A percentile compares a stretch with the other conserved stretches of the same genome.
Evolutionary conservation across 1,140 invertebrate genomes (phyloP).

Genomic region (Danaus melanippus): DNA sequence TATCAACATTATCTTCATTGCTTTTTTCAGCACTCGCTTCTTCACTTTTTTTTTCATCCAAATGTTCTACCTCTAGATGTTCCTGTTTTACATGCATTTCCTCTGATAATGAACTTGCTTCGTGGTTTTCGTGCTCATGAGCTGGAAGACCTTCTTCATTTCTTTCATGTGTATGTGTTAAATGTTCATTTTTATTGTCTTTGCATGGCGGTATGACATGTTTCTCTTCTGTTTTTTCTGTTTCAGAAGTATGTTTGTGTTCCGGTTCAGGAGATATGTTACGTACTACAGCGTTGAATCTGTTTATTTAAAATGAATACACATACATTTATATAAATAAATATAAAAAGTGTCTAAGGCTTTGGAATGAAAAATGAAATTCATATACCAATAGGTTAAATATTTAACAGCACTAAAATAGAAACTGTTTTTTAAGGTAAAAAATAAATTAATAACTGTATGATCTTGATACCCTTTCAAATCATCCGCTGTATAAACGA

Average conservation of each 20-base stretch:
- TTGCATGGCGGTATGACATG: constrained; percentile 27
- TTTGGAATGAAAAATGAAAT: too few species aligned
- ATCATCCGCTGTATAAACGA: constrained; percentile 81
- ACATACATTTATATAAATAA: not conserved
- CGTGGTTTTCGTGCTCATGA: constrained; percentile 6
- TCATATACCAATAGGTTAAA: too few species aligned
- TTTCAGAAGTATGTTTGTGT: constrained; percentile 10
- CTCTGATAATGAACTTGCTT: constrained; percentile 7
- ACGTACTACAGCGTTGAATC: constrained; percentile 58
- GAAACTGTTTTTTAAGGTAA: too few species aligned
- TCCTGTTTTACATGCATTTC: constrained; percentile 3
- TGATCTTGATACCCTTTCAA: constrained; percentile 72
- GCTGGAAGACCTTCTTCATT: constrained; percentile 30
- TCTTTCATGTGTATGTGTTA: constrained; percentile 11
- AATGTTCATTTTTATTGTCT: constrained; percentile 35
- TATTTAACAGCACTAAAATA: too few species aligned
- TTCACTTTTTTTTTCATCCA: constrained; percentile 16
- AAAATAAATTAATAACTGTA: constrained; percentile 1
- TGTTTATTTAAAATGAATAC: constrained; percentile 16
- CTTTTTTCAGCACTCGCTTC: constrained; percentile 20
- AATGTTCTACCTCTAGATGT: constrained; percentile 16
- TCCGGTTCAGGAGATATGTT: constrained; percentile 40
- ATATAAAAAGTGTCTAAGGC: not conserved
- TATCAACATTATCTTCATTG: constrained; percentile 15
- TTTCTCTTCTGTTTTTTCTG: constrained; percentile 23